These are phyloP conservation scores for Nephrocerus scutellatus DNA, from an alignment of 2,888 invertebrate genomes.

Conservation along the genomic window DNA sequence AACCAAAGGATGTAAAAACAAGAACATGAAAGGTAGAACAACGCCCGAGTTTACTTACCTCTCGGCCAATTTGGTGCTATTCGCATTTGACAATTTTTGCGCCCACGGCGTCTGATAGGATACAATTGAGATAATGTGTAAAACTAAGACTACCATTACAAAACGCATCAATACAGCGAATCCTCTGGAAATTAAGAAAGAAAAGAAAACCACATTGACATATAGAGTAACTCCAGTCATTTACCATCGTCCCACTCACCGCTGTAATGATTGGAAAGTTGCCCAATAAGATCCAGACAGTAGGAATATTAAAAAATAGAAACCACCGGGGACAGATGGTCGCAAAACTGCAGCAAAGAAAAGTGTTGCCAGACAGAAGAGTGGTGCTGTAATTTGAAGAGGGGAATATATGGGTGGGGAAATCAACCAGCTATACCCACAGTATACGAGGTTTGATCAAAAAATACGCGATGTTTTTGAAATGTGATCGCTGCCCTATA, in stretches of 20 bases:
- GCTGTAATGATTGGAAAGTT: conserved; percentile 66
- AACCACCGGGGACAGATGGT: conserved; percentile 74
- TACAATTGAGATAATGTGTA: conserved; percentile 67
- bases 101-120: conserved; percentile 81
- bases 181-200: conserved; percentile 46
- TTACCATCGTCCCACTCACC: no score
- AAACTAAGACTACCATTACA: conserved; percentile 65
- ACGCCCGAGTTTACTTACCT: conserved; percentile 52
- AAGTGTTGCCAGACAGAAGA: conserved; percentile 40
- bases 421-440: no score
- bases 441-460: no score
- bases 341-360: conserved; percentile 55
- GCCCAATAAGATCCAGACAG: conserved; percentile 82
- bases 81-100: conserved; percentile 63
- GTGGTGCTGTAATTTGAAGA: conserved; percentile 33
- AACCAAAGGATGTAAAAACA: background rate
- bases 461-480: no score
- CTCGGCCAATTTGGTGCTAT: conserved; percentile 63
- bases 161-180: conserved; percentile 68
- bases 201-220: background rate
- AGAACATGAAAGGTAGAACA: background rate
- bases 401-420: background rate
- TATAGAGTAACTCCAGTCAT: background rate
- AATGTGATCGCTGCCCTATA: no score
- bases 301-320: conserved; percentile 84